Percentiles rank a stretch among this genome's conserved stretches.
Conservation (phyloP, 2,113 vertebrate genomes). For the Excalfactoria chinensis region DNA sequence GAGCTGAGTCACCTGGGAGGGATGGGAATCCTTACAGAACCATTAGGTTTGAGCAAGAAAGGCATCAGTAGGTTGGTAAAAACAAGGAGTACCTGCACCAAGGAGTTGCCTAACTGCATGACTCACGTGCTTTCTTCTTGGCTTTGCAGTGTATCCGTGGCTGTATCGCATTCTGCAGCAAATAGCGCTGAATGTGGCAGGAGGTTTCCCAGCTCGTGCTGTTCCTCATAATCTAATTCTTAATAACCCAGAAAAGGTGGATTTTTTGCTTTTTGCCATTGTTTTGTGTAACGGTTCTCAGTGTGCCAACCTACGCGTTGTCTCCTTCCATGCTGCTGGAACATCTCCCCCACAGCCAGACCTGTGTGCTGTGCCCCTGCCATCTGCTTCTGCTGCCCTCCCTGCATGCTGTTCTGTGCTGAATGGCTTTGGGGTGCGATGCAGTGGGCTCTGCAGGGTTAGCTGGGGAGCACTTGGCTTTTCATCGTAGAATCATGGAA, state of each 20-base stretch:
- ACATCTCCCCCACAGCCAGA: background rate
- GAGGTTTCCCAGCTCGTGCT: background rate
- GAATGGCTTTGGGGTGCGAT: accelerated
- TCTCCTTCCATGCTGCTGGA: background rate
- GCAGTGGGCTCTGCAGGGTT: background rate
- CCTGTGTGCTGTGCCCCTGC: background rate
- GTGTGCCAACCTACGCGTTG: accelerated
- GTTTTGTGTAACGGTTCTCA: background rate
- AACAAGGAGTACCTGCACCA: background rate
- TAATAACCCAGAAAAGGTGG: background rate
- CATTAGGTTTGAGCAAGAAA: accelerated
- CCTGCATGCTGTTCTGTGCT: background rate
- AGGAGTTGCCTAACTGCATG: background rate
- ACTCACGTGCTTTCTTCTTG: accelerated
- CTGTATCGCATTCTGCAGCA: background rate
- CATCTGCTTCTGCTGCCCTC: background rate
- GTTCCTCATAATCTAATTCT: background rate
- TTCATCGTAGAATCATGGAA: background rate
- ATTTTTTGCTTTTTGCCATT: background rate
- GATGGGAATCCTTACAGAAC: background rate
- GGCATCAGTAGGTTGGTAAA: background rate
- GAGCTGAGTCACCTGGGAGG: background rate
- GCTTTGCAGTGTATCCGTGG: background rate
- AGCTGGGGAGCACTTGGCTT: background rate
- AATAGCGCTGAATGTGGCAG: background rate